These are phyloP conservation scores for Stegostoma tigrinum DNA, from an alignment of 2,113 vertebrate genomes.

Conservation along the genomic window DNA sequence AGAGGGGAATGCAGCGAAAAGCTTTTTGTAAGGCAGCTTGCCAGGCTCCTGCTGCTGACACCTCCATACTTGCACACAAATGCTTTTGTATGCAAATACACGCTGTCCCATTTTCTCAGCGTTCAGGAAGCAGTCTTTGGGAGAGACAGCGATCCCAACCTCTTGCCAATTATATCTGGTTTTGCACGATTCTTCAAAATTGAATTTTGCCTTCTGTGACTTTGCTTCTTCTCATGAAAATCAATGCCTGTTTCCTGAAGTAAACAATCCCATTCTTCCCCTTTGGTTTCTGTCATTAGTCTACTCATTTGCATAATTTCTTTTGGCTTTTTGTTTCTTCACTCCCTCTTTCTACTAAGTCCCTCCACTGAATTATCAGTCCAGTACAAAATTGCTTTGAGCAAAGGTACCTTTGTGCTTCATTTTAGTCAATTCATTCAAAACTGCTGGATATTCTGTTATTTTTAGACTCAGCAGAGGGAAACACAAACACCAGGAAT, in stretches of 20 bases:
- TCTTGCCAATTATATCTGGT: not conserved
- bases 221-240: not conserved
- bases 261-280: not conserved
- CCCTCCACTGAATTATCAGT: not conserved
- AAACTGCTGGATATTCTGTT: not conserved
- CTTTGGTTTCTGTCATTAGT: not conserved
- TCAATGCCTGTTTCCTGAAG: not conserved
- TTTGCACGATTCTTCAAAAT: not conserved
- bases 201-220: not conserved
- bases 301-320: too few species aligned
- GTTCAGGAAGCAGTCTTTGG: not conserved
- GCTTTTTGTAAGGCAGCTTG: not conserved
- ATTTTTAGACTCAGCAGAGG: not conserved
- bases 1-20: too few species aligned
- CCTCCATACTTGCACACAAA: too few species aligned
- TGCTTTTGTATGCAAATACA: constrained; percentile 9
- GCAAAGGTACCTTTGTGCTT: not conserved
- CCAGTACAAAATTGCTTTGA: not conserved
- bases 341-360: not conserved
- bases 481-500: not conserved
- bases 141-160: not conserved
- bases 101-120: not conserved
- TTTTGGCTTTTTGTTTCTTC: not conserved
- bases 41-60: constrained; percentile 2
- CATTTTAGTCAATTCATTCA: not conserved